phyloP scores from a whole-genome alignment of 53 echinoderm and acorn worm genomes.

The Zoroaster sp. region DNA sequence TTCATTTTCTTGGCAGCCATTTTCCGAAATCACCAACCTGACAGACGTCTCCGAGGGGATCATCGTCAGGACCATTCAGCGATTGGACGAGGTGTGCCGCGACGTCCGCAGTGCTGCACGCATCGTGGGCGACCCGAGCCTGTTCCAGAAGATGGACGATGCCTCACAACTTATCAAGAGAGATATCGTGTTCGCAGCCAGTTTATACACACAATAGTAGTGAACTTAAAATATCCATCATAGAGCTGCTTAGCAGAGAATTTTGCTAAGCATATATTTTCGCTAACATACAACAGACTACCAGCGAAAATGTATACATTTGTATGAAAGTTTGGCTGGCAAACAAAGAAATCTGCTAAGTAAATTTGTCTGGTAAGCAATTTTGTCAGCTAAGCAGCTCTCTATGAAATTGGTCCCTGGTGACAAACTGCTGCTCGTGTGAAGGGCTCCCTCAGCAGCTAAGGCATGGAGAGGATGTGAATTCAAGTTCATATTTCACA shows the following conservation, averaged over 20 bases:
- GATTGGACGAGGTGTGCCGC: conserved; percentile 89
- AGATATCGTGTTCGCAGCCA: conserved; percentile 98
- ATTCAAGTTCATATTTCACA: too few relatives aligned
- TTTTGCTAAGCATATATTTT: too few relatives aligned
- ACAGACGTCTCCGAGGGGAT: conserved; percentile 94
- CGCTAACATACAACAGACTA: too few relatives aligned
- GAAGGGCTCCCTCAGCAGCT: too few relatives aligned
- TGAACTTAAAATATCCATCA: too few relatives aligned
- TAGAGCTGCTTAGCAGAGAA: too few relatives aligned
- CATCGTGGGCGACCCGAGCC: conserved; percentile 89
- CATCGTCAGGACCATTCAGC: conserved; percentile 94
- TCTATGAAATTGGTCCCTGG: background rate
- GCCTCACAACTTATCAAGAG: conserved; percentile 93
- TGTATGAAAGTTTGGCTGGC: too few relatives aligned
- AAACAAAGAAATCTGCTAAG: too few relatives aligned
- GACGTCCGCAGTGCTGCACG: conserved; percentile 94
- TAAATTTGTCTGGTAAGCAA: too few relatives aligned
- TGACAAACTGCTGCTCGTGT: background rate
- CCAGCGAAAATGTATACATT: too few relatives aligned
- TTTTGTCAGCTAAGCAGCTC: too few relatives aligned
- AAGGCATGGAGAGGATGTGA: too few relatives aligned
- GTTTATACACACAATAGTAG: conserved; percentile 88
- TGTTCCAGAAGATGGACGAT: conserved; percentile 90
- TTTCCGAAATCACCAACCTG: conserved; percentile 86
- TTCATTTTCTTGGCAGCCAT: conserved; percentile 61